These are phyloP conservation scores for Ophioninae sp. DNA, from an alignment of 2,888 invertebrate species.

Conservation along the genomic window DNA sequence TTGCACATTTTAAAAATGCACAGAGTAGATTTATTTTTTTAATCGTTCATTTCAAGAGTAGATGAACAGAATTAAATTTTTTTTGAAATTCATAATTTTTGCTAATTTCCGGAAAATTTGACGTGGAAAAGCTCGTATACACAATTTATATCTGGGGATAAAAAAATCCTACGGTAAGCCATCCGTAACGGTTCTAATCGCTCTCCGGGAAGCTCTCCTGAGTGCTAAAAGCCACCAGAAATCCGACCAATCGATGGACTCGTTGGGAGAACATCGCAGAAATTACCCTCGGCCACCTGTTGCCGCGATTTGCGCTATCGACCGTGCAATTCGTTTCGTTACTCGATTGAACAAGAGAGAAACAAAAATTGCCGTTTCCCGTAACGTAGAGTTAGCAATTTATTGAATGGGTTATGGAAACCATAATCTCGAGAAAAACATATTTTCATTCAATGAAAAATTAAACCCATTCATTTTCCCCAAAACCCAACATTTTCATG, in stretches of 20 bases:
- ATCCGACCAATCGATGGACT: constrained; percentile 16
- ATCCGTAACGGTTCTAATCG: constrained; percentile 52
- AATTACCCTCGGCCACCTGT: constrained; percentile 49
- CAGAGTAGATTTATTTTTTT: too few relatives aligned
- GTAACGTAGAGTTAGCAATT: not conserved
- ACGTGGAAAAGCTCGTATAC: not conserved
- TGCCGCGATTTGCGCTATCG: constrained; percentile 19
- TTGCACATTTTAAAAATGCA: too few relatives aligned
- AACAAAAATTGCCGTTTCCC: not conserved
- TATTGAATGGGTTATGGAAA: not conserved
- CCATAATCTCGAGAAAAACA: not conserved
- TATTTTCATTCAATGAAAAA: not conserved
- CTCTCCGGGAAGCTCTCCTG: constrained; percentile 44
- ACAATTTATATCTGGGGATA: constrained; percentile 9
- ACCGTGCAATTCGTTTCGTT: not conserved
- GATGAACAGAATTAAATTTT: too few relatives aligned
- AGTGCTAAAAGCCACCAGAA: constrained; percentile 33
- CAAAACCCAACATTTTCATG: too few relatives aligned
- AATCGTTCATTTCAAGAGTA: too few relatives aligned
- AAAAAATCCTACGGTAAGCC: constrained; percentile 41
- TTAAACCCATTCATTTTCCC: too few relatives aligned
- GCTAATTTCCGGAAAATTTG: not conserved
- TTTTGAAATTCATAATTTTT: not conserved
- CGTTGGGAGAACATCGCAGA: constrained; percentile 16
- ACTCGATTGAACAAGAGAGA: not conserved